Conservation (phyloP, 2,113 vertebrate genomes). For the Engystomops pustulosus region DNA sequence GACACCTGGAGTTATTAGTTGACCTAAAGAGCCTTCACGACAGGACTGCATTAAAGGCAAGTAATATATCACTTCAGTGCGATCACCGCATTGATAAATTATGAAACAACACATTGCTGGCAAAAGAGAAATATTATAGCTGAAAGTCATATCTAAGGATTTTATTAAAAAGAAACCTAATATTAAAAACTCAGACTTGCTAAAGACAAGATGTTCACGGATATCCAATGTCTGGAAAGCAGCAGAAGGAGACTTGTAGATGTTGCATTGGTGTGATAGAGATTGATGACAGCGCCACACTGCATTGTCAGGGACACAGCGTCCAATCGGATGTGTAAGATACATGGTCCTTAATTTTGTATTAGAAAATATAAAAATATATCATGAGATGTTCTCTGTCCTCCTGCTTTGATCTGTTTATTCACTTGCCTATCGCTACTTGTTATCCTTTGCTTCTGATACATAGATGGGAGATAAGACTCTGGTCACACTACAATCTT, state of each 20-base stretch:
- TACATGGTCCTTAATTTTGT: background rate
- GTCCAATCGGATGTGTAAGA: constrained; percentile 23
- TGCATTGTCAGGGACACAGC: background rate
- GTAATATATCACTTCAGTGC: constrained; percentile 55
- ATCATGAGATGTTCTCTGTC: constrained; percentile 1
- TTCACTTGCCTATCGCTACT: background rate
- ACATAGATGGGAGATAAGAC: no score
- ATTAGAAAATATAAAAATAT: background rate
- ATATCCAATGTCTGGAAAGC: constrained; percentile 6
- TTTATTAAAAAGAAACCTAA: constrained; percentile 51
- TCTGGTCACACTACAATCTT: no score
- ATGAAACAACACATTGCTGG: constrained; percentile 51
- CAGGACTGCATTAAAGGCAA: constrained; percentile 48
- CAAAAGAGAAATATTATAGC: constrained; percentile 37
- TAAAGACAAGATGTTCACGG: constrained; percentile 35
- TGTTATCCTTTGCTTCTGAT: no score
- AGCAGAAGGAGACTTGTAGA: background rate
- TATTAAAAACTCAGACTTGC: constrained; percentile 19
- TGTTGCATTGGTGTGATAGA: background rate
- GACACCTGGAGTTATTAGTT: constrained; percentile 56
- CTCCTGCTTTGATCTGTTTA: background rate
- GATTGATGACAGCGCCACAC: background rate
- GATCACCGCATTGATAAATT: constrained; percentile 55
- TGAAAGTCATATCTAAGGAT: constrained; percentile 53
- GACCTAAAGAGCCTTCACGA: constrained; percentile 48